phyloP scores from a whole-genome alignment of 2,888 invertebrate species.

The Clepsis dumicolana region DNA sequence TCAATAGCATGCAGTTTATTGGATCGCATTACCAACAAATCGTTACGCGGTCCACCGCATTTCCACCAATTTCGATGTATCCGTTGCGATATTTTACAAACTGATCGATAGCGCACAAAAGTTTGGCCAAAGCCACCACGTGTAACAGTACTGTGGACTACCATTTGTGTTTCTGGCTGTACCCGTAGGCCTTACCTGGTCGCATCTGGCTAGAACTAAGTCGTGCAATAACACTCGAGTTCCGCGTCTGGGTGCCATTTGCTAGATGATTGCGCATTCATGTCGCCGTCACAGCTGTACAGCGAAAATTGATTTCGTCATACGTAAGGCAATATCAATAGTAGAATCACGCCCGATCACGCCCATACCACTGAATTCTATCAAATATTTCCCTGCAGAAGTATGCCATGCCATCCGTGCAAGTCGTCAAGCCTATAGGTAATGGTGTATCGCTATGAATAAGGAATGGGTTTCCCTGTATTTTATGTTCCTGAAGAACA shows the following conservation, averaged over 20 bases:
- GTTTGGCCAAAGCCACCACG: not conserved
- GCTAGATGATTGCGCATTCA: constrained; percentile 48
- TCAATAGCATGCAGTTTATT: not conserved
- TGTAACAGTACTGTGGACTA: not conserved
- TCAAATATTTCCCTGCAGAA: constrained; percentile 24
- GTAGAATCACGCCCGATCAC: constrained; percentile 42
- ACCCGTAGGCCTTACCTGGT: constrained; percentile 41
- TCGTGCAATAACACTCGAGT: constrained; percentile 42
- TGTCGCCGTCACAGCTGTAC: constrained; percentile 48
- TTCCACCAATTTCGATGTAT: not conserved
- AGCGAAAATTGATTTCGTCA: constrained; percentile 46
- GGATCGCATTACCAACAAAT: not conserved
- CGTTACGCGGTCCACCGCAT: not conserved
- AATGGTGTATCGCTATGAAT: constrained; percentile 9
- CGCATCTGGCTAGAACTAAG: constrained; percentile 45
- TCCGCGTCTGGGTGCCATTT: constrained; percentile 42
- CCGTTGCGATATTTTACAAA: not conserved
- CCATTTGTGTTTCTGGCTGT: constrained; percentile 20
- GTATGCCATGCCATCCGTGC: constrained; percentile 11
- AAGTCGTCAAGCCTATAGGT: constrained; percentile 3
- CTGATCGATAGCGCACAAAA: not conserved
- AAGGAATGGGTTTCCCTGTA: not conserved
- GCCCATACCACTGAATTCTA: constrained; percentile 26
- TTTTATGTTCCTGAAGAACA: not conserved
- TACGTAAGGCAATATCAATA: constrained; percentile 42